Percentiles rank a stretch among this genome's conserved stretches.
Conservation (phyloP, 2,113 vertebrate species). For the Pseudorhombus dupliciocellatus region DNA sequence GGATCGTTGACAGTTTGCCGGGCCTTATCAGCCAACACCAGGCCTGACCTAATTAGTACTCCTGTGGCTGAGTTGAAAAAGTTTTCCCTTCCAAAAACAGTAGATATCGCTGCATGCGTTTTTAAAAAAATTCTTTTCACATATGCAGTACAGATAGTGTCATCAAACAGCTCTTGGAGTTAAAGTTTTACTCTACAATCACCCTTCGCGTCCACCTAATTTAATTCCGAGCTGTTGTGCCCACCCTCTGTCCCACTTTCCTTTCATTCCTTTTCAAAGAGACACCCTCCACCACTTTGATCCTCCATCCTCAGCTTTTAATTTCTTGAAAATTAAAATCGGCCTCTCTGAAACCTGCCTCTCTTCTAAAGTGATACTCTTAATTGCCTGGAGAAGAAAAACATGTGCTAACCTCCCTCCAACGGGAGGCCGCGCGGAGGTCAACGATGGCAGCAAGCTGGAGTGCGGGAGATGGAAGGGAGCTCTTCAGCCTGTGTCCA, state of each 20-base stretch:
- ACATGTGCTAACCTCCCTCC: not conserved
- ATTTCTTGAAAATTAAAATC: slow-evolving; percentile 35
- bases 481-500: not conserved
- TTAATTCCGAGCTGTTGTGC: not conserved
- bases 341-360: slow-evolving; percentile 44
- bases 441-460: slow-evolving; percentile 1
- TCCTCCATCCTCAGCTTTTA: slow-evolving; percentile 34
- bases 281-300: slow-evolving; percentile 32
- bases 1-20: not conserved
- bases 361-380: slow-evolving; percentile 33
- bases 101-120: not conserved
- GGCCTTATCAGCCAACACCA: not conserved
- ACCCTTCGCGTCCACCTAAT: not conserved
- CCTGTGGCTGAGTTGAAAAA: not conserved
- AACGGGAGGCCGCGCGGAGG: not conserved
- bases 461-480: too few relatives aligned
- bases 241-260: not conserved
- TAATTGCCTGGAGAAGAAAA: slow-evolving; percentile 10
- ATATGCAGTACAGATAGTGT: not conserved
- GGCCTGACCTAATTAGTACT: not conserved
- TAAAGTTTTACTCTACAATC: slow-evolving; percentile 13
- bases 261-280: slow-evolving; percentile 19
- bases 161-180: not conserved
- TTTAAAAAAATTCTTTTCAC: too few relatives aligned
- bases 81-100: not conserved